Conservation (phyloP, 37 sponge, comb jelly and placozoan species). For the Oopsacas minuta region DNA sequence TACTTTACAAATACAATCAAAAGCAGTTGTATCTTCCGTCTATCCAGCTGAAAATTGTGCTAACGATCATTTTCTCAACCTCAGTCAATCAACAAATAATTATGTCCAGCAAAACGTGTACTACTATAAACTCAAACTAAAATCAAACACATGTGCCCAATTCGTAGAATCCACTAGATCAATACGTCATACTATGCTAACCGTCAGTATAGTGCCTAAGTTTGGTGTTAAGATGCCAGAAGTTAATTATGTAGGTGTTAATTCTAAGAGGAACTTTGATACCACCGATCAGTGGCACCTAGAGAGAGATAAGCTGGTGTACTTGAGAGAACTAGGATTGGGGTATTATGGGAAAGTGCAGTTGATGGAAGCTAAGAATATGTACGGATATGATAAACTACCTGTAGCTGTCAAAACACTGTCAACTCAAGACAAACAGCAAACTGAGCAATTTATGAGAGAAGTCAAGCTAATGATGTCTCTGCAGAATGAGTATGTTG, state of each 20-base stretch:
- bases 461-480: not conserved
- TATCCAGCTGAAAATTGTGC: not conserved
- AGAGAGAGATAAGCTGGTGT: not conserved
- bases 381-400: not conserved
- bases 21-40: not conserved
- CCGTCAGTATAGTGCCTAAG: not conserved
- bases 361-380: not conserved
- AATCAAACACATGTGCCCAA: not conserved
- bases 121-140: not conserved
- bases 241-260: not conserved
- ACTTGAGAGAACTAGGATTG: not conserved
- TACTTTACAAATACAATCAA: not conserved
- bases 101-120: conserved; percentile 3
- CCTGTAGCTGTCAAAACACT: not conserved
- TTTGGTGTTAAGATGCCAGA: not conserved
- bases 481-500: not conserved
- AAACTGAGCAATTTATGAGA: not conserved
- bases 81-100: not conserved
- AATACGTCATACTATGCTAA: not conserved
- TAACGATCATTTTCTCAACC: not conserved
- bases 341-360: conserved; percentile 8
- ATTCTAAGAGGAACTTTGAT: not conserved
- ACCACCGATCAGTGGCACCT: not conserved
- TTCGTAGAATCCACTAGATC: not conserved
- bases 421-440: not conserved